phyloP scores from a whole-genome alignment of 2,888 invertebrate species.

The Leptopilina syphax region DNA sequence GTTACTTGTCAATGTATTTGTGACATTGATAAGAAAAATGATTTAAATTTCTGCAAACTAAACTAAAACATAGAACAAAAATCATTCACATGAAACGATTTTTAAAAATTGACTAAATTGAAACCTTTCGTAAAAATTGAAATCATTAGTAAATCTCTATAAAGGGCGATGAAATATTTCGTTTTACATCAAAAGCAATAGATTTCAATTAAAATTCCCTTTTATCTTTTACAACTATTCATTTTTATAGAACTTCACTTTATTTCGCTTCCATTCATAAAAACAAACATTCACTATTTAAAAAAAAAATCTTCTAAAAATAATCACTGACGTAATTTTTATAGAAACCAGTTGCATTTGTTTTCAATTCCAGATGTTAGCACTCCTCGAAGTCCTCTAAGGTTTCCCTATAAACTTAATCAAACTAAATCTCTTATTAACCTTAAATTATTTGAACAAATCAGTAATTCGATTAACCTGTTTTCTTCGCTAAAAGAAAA shows the following conservation, averaged over 20 bases:
- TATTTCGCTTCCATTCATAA: no score
- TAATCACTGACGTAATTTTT: background rate
- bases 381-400: background rate
- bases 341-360: background rate
- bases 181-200: background rate
- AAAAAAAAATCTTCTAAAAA: no score
- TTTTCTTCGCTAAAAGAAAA: background rate
- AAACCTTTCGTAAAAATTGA: background rate
- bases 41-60: no score
- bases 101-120: background rate
- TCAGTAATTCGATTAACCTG: background rate
- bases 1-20: no score
- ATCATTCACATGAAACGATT: background rate
- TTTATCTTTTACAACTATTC: no score
- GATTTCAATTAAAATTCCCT: background rate
- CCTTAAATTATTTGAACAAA: constrained; percentile 3
- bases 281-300: background rate
- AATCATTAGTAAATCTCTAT: background rate
- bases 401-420: constrained; percentile 23
- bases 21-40: no score
- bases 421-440: constrained; percentile 26
- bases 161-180: background rate
- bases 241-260: no score
- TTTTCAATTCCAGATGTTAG: constrained; percentile 11
- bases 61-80: background rate